phyloP scores from a whole-genome alignment of 2,888 invertebrate genomes.

The Clanis bilineata region DNA sequence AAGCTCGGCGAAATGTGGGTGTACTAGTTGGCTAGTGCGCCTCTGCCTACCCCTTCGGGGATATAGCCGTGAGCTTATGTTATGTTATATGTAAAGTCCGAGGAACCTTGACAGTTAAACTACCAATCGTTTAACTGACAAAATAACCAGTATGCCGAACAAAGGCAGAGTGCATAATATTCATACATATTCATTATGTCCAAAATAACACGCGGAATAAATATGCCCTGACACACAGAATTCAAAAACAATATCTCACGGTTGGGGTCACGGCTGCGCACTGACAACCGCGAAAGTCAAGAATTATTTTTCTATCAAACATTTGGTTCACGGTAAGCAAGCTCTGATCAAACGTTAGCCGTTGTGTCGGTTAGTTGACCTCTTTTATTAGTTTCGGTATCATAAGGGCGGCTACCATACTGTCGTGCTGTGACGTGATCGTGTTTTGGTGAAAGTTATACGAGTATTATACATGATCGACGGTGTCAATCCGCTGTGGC shows the following conservation, averaged over 20 bases:
- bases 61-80: too few species aligned
- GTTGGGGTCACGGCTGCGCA: conserved; percentile 2
- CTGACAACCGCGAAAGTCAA: not conserved
- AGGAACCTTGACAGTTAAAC: conserved; percentile 42
- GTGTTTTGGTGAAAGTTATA: conserved; percentile 75
- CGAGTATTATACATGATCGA: conserved; percentile 48
- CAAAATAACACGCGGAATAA: not conserved
- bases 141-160: not conserved
- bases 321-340: conserved; percentile 16
- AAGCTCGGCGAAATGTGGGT: too few species aligned
- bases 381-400: not conserved
- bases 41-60: too few species aligned
- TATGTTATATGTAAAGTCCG: conserved; percentile 45
- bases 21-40: too few species aligned
- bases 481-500: conserved; percentile 45
- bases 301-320: not conserved
- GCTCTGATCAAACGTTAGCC: not conserved
- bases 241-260: conserved; percentile 3
- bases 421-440: conserved; percentile 38
- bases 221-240: not conserved
- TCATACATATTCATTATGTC: conserved; percentile 11
- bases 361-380: not conserved
- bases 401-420: not conserved
- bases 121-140: not conserved
- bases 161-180: not conserved